phyloP scores from a whole-genome alignment of 2,888 invertebrate genomes.

The Ormyrus pomaceus region DNA sequence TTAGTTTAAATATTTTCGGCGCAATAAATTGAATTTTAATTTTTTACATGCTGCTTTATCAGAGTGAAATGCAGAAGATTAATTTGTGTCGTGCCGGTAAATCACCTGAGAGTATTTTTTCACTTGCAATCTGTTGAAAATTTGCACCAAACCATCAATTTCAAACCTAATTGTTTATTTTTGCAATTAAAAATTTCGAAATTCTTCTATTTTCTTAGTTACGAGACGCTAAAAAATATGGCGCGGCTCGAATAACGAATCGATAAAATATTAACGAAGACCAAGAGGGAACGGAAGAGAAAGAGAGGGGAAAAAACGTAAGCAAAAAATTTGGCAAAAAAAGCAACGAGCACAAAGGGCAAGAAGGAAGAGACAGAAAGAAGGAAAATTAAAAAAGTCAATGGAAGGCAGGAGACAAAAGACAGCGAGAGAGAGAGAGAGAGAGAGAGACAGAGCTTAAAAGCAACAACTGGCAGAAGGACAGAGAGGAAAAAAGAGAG shows the following conservation, averaged over 20 bases:
- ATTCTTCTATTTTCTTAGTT: no score
- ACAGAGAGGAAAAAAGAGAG: background rate
- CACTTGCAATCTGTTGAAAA: no score
- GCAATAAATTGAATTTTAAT: no score
- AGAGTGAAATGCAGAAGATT: no score
- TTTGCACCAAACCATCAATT: no score
- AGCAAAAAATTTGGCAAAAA: constrained; percentile 3
- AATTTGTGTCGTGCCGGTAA: no score
- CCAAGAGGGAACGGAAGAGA: background rate
- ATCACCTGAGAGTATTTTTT: no score
- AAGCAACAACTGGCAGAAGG: constrained; percentile 4
- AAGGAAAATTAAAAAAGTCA: constrained; percentile 44
- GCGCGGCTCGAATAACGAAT: background rate
- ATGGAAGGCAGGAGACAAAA: constrained; percentile 25
- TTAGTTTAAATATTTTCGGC: no score
- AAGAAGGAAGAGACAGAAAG: constrained; percentile 3
- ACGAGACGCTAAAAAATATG: no score
- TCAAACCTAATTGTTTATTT: no score
- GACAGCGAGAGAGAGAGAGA: background rate
- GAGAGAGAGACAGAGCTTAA: background rate
- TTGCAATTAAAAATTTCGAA: no score
- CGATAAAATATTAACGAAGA: constrained; percentile 7
- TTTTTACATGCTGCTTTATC: no score
- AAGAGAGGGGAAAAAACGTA: background rate
- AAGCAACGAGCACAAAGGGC: constrained; percentile 9